A percentile compares a stretch with the other conserved stretches of the same genome.
phyloP scores from a whole-genome alignment of 2,113 vertebrate species.

The Hippocampus comes region DNA sequence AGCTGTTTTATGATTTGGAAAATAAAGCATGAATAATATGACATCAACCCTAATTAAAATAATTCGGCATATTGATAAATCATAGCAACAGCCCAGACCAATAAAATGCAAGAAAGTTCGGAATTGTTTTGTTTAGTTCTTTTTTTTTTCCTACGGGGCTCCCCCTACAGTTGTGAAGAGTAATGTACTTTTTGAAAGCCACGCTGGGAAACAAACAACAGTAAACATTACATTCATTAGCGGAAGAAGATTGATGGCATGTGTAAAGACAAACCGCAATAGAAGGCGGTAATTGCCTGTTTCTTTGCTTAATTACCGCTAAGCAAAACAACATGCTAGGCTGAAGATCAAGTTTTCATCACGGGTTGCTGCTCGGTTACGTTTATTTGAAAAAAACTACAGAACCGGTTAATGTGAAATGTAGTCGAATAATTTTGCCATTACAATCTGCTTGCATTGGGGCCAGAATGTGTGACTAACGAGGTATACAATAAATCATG shows the following conservation, averaged over 20 bases:
- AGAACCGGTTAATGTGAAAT: no score
- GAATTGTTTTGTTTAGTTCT: background rate
- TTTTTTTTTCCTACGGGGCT: background rate
- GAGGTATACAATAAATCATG: no score
- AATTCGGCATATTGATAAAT: background rate
- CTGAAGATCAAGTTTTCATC: no score
- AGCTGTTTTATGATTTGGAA: background rate
- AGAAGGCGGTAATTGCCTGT: background rate
- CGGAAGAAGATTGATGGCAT: background rate
- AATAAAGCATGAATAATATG: background rate
- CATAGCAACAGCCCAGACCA: background rate
- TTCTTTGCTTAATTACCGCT: background rate
- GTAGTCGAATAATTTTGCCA: no score
- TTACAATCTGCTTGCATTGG: no score
- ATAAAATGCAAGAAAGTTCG: background rate
- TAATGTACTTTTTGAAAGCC: background rate
- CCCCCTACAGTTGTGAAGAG: background rate
- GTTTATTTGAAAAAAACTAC: no score
- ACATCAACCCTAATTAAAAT: background rate
- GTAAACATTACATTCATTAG: background rate
- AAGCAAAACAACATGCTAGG: background rate
- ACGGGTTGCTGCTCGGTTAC: no score
- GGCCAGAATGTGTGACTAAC: no score
- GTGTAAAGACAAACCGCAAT: background rate
- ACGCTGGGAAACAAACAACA: background rate